These are phyloP conservation scores for Diorhabda sublineata DNA, from an alignment of 1,140 invertebrate species.

Conservation along the genomic window DNA sequence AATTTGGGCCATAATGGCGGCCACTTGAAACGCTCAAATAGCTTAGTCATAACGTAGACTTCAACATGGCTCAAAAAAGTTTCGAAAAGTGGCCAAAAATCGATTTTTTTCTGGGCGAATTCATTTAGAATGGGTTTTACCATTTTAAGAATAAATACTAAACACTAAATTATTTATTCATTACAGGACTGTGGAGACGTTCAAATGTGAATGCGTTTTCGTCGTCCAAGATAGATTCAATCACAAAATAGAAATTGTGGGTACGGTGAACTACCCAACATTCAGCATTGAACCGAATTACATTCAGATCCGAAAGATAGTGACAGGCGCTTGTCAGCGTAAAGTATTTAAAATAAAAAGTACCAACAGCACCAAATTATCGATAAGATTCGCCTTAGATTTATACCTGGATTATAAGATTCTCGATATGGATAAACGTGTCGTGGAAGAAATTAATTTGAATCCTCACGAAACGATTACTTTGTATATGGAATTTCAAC, in stretches of 20 bases:
- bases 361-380: not conserved
- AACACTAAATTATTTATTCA: slow-evolving; percentile 7
- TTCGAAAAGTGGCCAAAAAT: too few species aligned
- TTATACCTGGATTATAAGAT: slow-evolving; percentile 26
- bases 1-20: too few species aligned
- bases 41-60: too few species aligned
- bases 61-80: too few species aligned
- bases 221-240: slow-evolving; percentile 19
- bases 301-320: slow-evolving; percentile 31
- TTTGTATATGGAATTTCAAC: slow-evolving; percentile 28
- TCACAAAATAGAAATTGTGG: slow-evolving; percentile 21
- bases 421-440: slow-evolving; percentile 8
- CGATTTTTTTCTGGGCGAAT: too few species aligned
- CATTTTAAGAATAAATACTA: too few species aligned
- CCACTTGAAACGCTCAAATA: too few species aligned
- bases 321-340: slow-evolving; percentile 16
- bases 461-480: slow-evolving; percentile 19
- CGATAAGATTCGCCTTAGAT: slow-evolving; percentile 20
- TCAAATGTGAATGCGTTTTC: slow-evolving; percentile 18
- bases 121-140: too few species aligned
- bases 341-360: slow-evolving; percentile 26
- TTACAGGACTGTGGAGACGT: slow-evolving; percentile 16
- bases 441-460: slow-evolving; percentile 3
- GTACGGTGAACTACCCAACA: slow-evolving; percentile 23
- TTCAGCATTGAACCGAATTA: slow-evolving; percentile 22